Base-by-base conservation (phyloP, 2,888 invertebrate genomes). In the Nowickia ferox region DNA sequence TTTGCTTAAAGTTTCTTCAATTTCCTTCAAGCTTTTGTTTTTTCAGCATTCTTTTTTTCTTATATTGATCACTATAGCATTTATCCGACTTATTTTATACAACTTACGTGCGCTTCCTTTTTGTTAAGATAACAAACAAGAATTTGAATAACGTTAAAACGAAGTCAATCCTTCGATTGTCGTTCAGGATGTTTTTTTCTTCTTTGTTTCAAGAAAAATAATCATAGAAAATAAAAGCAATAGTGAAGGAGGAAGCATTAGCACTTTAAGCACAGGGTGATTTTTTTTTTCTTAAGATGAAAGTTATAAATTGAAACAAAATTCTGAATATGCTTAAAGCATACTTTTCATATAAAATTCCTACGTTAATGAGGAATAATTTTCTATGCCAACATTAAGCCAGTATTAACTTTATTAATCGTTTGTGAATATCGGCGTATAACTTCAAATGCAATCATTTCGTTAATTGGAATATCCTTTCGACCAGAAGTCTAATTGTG, bases 111-210 rank as follows among this genome's bases (percentile, higher is more conserved):
- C 68, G 38, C 15, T 75, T 69, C 55, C 68, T 53, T 51, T 76
- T 80, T 69, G 44, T 65, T 84, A 76, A 68, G 72, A 68, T 42
- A 78, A 71, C 59, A 72, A 72, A 69, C 57, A 75, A 75, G 69
- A 75, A 79, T 86, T 82, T 82, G 75, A 86, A 82, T 86, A 71
- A 82, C 71, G 38, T 22, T 63, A 76, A 80, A 66, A 81, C 17
- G 38, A 15, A 81, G 66, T 68, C 57, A 59, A 69, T 78, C 77
- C 48, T 57, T 78, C 68, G 69, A 78, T 59, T 78, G 77, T 69
- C 59, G 38, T 61, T 30, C 22, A 77, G 51, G 30, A 30, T 30
- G 30, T 30, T 30, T 30, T 30, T 22, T 22, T n/a, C n/a, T 22
- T 22, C 2, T 30, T 77, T 9, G 19, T 46, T 61, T 42, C 38